A percentile compares a stretch with the other conserved stretches of the same genome.
phyloP scores from a whole-genome alignment of 2,113 vertebrate species.

The Ameiurus melas region DNA sequence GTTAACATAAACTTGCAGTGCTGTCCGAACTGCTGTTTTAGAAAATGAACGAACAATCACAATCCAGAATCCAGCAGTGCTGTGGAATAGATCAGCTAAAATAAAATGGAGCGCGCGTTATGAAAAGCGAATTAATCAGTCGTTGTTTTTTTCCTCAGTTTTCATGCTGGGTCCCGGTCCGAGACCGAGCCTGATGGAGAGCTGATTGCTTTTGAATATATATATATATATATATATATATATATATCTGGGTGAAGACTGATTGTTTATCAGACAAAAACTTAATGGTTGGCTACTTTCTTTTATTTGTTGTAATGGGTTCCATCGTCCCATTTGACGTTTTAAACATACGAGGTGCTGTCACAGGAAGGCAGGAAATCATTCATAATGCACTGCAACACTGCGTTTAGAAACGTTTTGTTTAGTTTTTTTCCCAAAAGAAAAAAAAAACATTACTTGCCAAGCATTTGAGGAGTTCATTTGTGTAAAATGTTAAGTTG shows the following conservation, averaged over 20 bases:
- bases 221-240: too few relatives aligned
- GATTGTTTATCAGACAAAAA: conserved; percentile 25
- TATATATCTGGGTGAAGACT: not conserved
- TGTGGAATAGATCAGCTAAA: not conserved
- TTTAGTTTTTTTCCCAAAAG: too few relatives aligned
- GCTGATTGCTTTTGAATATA: conserved; percentile 10
- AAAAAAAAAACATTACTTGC: not conserved
- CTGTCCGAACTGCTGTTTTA: not conserved
- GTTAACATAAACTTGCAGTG: not conserved
- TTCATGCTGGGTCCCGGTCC: not conserved
- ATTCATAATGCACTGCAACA: conserved; percentile 18
- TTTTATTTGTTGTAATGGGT: conserved; percentile 37
- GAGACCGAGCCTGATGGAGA: not conserved
- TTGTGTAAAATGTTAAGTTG: conserved; percentile 14
- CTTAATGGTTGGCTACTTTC: conserved; percentile 22
- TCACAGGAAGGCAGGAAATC: not conserved
- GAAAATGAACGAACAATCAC: not conserved
- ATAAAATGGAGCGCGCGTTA: not conserved
- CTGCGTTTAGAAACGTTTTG: not conserved
- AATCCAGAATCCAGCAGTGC: not conserved
- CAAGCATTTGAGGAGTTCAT: not conserved
- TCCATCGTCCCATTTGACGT: conserved; percentile 5
- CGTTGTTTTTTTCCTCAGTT: not conserved
- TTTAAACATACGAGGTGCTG: conserved; percentile 23
- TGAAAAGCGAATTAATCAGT: conserved; percentile 11